Evolutionary conservation across 2,888 invertebrate species (phyloP).

Genomic region (Drosophila formosana): DNA sequence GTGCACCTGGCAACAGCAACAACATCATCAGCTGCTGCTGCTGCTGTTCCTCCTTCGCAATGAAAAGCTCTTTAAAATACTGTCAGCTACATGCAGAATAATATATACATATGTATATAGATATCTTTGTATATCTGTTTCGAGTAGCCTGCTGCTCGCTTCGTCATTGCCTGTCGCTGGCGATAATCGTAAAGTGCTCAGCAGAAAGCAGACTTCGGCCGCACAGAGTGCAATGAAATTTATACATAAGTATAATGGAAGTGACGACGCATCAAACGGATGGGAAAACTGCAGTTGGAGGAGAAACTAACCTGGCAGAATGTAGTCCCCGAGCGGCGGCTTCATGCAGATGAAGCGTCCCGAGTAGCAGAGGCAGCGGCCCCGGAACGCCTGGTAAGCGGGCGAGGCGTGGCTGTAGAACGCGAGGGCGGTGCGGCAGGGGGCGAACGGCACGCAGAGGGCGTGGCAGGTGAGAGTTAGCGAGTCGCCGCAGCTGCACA

Average conservation of each 20-base stretch:
- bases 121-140: background rate
- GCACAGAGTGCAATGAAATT: conserved; percentile 26
- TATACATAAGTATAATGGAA: conserved; percentile 45
- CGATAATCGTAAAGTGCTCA: conserved; percentile 71
- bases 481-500: conserved; percentile 93
- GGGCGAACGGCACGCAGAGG: conserved; percentile 94
- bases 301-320: conserved; percentile 82
- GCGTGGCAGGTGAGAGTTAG: conserved; percentile 93
- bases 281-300: conserved; percentile 22
- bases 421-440: conserved; percentile 94
- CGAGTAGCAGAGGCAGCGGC: conserved; percentile 95
- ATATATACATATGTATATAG: background rate
- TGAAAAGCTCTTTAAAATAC: conserved; percentile 35
- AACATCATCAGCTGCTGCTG: conserved; percentile 13
- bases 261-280: conserved; percentile 55
- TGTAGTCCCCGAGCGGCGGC: conserved; percentile 89
- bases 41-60: conserved; percentile 3
- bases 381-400: conserved; percentile 95
- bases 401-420: conserved; percentile 96
- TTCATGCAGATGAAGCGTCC: conserved; percentile 97
- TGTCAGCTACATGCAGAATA: conserved; percentile 29
- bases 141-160: conserved; percentile 35
- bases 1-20: conserved; percentile 41
- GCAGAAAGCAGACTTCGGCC: conserved; percentile 41
- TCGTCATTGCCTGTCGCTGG: conserved; percentile 63